Base-by-base conservation (phyloP, 2,888 invertebrate species). In the Torymus aiolomorphi region DNA sequence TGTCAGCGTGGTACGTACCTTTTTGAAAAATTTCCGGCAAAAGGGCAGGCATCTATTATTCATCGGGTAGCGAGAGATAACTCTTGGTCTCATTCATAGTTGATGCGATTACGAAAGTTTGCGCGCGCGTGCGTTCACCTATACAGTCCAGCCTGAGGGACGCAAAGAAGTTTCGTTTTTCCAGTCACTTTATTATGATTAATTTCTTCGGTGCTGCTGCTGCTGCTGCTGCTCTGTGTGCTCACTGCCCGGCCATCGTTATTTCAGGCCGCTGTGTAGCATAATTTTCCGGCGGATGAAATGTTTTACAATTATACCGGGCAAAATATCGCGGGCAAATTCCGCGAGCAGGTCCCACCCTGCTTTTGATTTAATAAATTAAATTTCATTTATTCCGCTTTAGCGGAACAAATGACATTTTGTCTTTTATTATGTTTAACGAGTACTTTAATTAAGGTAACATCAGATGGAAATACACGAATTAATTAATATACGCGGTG, bases 21-120 rank as follows among this genome's bases (percentile, higher is more conserved):
- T 75, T 79, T 70, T 75, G 57, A 71, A 71, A 71, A 70, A 65
- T 75, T 70, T 70, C 24, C 18, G 51, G 20, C 57, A 61, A 16
- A 65, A 59, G 13, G 65, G 59, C 14, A 24, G 18, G 57, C 65
- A 63, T 79, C 31, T 31, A 75, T 75, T 79, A 79, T 75, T 74
- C 78, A 79, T 79, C 69, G 73, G 59, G 56, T 11, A 8, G 42
- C 42, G 42, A 8, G 69, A 51, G 16, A 59, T 70, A 57, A 56
- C 57, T 79, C 24, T 61, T 67, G 49, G 73, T 67, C 20, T 62
- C 52, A 18, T 71, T 75, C 70, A 70, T 78, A 18, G 56, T 62
- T 74, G 62, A 73, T 67, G 67, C 20, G 51, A 51, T 71, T 76
- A 49, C 12, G 20, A 57, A 76, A 63, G 56, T 76, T 63, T 0